Percentiles rank a stretch among this genome's conserved stretches.
Conservation (phyloP, 2,113 vertebrate genomes). For the Aptenodytes patagonicus region DNA sequence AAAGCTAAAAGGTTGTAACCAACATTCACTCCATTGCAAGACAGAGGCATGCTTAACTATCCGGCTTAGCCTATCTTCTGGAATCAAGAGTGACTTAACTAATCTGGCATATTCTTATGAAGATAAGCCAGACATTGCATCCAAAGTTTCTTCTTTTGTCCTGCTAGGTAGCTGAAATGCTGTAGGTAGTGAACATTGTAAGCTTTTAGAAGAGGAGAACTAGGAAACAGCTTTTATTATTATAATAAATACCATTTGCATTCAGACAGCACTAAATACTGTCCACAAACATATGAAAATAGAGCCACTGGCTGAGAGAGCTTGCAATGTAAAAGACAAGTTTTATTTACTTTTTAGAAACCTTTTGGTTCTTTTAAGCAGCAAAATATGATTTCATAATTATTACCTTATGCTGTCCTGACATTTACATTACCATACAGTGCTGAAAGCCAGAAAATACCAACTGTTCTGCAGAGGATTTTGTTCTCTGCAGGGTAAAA, state of each 20-base stretch:
- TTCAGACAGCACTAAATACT: slow-evolving; percentile 5
- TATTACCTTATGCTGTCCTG: slow-evolving; percentile 58
- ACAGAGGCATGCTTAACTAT: background rate
- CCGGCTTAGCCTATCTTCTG: background rate
- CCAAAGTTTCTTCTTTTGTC: background rate
- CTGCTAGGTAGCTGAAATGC: background rate
- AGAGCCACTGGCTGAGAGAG: background rate
- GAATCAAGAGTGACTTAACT: background rate
- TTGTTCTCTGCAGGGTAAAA: slow-evolving; percentile 44
- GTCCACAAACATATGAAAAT: background rate
- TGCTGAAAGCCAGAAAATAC: slow-evolving; percentile 59
- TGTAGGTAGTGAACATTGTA: background rate
- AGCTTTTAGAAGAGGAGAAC: background rate
- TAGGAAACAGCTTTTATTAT: slow-evolving; percentile 1
- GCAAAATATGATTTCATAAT: slow-evolving; percentile 60
- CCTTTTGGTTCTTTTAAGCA: slow-evolving; percentile 50
- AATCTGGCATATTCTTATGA: background rate
- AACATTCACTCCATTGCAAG: background rate
- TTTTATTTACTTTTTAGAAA: slow-evolving; percentile 53
- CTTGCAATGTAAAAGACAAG: background rate
- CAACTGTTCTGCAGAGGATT: slow-evolving; percentile 62
- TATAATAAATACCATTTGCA: slow-evolving; percentile 3
- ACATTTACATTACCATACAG: slow-evolving; percentile 62
- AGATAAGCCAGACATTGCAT: background rate
- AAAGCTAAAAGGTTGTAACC: background rate